These are phyloP conservation scores for Caenorhabditis sulstoni DNA, from an alignment of 2,888 invertebrate genomes.

Conservation along the genomic window DNA sequence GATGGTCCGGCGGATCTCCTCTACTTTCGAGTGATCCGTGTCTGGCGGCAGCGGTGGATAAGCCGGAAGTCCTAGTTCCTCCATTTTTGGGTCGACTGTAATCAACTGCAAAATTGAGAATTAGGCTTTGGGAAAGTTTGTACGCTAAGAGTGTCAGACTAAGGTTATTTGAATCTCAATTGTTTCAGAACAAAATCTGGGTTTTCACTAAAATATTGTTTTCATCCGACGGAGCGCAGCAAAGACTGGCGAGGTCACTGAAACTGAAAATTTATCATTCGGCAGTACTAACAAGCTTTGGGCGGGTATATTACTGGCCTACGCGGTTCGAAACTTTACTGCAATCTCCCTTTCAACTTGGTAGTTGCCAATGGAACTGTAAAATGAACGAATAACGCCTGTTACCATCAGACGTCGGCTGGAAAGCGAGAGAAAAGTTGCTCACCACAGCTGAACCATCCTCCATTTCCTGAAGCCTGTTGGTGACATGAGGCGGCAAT, in stretches of 20 bases:
- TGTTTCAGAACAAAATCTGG: neutral
- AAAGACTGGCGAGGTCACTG: slow-evolving; percentile 46
- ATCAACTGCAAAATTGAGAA: slow-evolving; percentile 83
- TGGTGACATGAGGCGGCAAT: slow-evolving; percentile 91
- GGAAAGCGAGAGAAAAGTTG: slow-evolving; percentile 3
- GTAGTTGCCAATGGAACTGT: slow-evolving; percentile 55
- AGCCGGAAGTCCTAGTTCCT: slow-evolving; percentile 86
- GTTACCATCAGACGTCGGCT: slow-evolving; percentile 50
- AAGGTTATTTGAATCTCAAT: neutral
- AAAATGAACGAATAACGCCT: slow-evolving; percentile 56
- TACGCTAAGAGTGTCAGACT: neutral
- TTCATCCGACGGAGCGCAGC: slow-evolving; percentile 50
- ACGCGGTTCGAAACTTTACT: slow-evolving; percentile 46
- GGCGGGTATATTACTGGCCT: slow-evolving; percentile 33
- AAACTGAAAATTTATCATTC: slow-evolving; percentile 59
- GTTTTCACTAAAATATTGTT: slow-evolving; percentile 16
- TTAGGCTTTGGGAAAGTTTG: slow-evolving; percentile 3
- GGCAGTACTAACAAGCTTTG: slow-evolving; percentile 48
- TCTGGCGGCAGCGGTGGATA: slow-evolving; percentile 93
- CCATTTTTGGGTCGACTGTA: slow-evolving; percentile 92
- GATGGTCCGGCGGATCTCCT: slow-evolving; percentile 95
- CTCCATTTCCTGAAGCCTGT: slow-evolving; percentile 83
- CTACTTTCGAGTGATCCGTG: slow-evolving; percentile 84
- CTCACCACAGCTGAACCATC: slow-evolving; percentile 76
- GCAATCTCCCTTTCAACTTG: slow-evolving; percentile 52